Evolutionary conservation across 1,140 invertebrate species (phyloP).

Genomic region (Drosophila micromelanica): DNA sequence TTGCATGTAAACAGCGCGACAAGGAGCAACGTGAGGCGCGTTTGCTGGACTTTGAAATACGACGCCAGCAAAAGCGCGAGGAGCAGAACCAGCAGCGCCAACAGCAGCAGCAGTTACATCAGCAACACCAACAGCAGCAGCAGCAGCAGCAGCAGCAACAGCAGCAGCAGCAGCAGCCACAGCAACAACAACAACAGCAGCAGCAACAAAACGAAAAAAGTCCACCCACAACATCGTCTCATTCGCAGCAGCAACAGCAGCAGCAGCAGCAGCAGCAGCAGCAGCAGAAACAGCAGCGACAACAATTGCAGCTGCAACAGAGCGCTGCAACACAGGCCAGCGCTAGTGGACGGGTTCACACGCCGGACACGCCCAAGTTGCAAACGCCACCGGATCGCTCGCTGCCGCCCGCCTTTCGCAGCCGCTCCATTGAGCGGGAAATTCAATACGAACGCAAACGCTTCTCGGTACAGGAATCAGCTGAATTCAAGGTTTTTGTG

Average conservation of each 20-base stretch:
- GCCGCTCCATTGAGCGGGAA: constrained; percentile 80
- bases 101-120: constrained; percentile 76
- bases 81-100: constrained; percentile 82
- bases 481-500: constrained; percentile 74
- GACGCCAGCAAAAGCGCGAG: constrained; percentile 83
- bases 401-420: constrained; percentile 78
- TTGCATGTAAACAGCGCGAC: constrained; percentile 84
- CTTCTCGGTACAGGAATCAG: constrained; percentile 68
- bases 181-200: constrained; percentile 20
- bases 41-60: constrained; percentile 83
- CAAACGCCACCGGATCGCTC: constrained; percentile 78
- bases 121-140: constrained; percentile 47
- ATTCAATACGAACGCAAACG: constrained; percentile 78
- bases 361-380: constrained; percentile 73
- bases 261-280: constrained; percentile 40
- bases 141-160: constrained; percentile 29
- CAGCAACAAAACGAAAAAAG: constrained; percentile 53
- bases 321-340: constrained; percentile 37
- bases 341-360: constrained; percentile 50
- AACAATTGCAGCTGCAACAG: constrained; percentile 50
- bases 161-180: constrained; percentile 22
- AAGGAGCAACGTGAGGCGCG: constrained; percentile 84
- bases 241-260: constrained; percentile 48
- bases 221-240: constrained; percentile 54
- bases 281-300: constrained; percentile 23